A percentile compares a stretch with the other conserved stretches of the same genome.
Conservation (phyloP, 2,797 vertebrate species). For the Helicolenus hilgendorfi region DNA sequence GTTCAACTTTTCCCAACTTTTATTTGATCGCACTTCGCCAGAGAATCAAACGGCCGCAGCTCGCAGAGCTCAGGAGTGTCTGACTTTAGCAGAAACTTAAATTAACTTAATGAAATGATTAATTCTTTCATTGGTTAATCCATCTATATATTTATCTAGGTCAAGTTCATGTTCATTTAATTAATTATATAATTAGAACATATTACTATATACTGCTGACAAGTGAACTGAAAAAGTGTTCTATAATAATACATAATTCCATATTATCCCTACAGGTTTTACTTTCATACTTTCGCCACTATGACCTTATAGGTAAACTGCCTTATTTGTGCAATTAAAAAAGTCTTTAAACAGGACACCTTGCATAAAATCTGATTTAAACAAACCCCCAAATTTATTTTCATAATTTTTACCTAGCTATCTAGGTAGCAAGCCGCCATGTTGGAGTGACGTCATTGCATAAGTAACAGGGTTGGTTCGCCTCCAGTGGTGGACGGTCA, state of each 20-base stretch:
- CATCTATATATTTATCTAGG: too few species aligned
- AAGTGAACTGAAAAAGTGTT: background rate
- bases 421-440: too few species aligned
- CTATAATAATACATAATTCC: background rate
- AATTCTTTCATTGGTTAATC: too few species aligned
- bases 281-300: background rate
- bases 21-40: too few species aligned
- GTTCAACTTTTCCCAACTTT: too few species aligned
- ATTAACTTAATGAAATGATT: background rate
- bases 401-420: too few species aligned
- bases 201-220: background rate
- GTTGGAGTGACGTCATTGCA: too few species aligned
- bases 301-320: background rate
- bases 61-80: too few species aligned
- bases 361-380: background rate
- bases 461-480: too few species aligned
- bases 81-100: background rate
- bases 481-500: rapidly evolving
- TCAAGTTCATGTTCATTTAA: background rate
- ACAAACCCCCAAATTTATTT: too few species aligned
- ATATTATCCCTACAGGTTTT: background rate
- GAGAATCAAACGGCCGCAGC: too few species aligned
- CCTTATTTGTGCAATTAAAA: background rate
- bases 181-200: background rate
- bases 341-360: background rate